These are phyloP conservation scores for Tridacna gigas DNA, from an alignment of 2,888 invertebrate genomes.

Conservation along the genomic window DNA sequence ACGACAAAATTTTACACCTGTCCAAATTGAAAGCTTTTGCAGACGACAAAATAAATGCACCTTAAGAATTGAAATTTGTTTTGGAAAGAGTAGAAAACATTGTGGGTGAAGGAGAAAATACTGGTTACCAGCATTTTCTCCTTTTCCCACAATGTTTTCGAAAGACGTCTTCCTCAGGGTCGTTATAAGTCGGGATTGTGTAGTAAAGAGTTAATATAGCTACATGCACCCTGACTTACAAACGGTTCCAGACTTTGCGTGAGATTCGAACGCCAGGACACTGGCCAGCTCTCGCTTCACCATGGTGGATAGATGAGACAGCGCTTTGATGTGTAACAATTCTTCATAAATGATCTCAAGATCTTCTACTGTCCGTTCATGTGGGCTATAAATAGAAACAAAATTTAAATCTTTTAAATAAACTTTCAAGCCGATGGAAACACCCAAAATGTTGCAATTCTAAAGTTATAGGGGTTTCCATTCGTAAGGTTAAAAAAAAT, in stretches of 20 bases:
- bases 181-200: background rate
- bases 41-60: too few relatives aligned
- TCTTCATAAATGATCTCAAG: slow-evolving; percentile 93
- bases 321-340: slow-evolving; percentile 91
- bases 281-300: slow-evolving; percentile 92
- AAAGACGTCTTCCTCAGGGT: background rate
- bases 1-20: too few relatives aligned
- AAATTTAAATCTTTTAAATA: slow-evolving; percentile 83
- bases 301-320: slow-evolving; percentile 92
- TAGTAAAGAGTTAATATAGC: background rate
- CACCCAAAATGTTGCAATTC: too few relatives aligned
- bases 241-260: slow-evolving; percentile 91
- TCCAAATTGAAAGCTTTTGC: too few relatives aligned
- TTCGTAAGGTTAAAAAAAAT: too few relatives aligned
- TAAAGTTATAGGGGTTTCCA: too few relatives aligned
- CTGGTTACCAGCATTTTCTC: background rate
- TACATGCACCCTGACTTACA: slow-evolving; percentile 87
- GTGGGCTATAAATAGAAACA: slow-evolving; percentile 87
- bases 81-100: too few relatives aligned
- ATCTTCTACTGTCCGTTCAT: slow-evolving; percentile 92
- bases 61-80: too few relatives aligned
- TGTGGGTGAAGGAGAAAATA: too few relatives aligned
- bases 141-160: background rate
- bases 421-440: too few relatives aligned
- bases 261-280: slow-evolving; percentile 92